Evolutionary conservation across 2,113 vertebrate genomes (phyloP), one percentile per base, ranked within the genome.

Genomic region (Ardeotis arabs): DNA sequence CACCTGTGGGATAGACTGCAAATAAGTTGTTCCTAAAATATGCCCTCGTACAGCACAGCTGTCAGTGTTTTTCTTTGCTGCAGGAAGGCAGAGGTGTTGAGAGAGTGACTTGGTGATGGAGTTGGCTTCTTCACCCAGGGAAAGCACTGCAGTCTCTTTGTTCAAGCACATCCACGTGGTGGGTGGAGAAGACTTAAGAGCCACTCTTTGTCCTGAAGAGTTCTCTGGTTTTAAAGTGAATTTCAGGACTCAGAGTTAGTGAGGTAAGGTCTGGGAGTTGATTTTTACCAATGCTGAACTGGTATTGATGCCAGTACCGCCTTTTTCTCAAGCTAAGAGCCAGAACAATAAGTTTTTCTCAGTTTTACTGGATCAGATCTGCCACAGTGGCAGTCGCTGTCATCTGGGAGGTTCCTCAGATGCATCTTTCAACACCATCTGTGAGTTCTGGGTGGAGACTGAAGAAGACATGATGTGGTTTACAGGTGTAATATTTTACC

Each of bases 11-110:
- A 88, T 58, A 68, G 79, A 70, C 56, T 84, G 58, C 39, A 83
- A 87, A 81, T 87, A 95, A 86, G 35, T 63, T 81, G 39, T 84
- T 96, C 64, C 68, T 84, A 81, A 86, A 86, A 84, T 92, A 88
- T 70, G 45, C 78, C 4, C 2, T 67, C 0, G 3, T 58, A 58
- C 9, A 70, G 75, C 52, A 60, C 92, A 95, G 88, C 83, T 95
- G 90, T 74, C 81, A 64, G 68, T 86, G 29, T 73, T 95, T 94
- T 90, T 83, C 85, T 95, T 52, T 81, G 82, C 79, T 33, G 44
- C 39, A 23, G 79, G 74, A 84, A 68, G 68, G 50, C 47, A 4
- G 50, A 84, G 45, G 44, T 92, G 39, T 88, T 83, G 68, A 84
- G 47, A 84, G 50, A 41, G 41, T 37, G 31, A 62, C 37, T 67